Conservation (phyloP, 2,113 vertebrate species). For the Malurus melanocephalus region DNA sequence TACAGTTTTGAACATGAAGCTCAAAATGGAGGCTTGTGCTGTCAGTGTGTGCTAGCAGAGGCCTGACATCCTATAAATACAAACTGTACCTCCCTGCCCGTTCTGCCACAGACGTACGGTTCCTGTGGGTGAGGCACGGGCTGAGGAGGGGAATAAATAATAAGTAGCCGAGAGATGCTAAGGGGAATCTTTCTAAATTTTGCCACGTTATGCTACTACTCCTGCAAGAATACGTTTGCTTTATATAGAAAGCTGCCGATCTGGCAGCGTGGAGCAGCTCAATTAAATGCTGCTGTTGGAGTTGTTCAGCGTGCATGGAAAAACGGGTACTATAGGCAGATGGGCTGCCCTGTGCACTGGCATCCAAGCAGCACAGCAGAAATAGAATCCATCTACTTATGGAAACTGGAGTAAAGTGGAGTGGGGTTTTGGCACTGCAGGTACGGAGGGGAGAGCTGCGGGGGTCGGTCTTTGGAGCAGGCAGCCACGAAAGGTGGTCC, state of each 20-base stretch:
- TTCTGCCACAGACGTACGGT: background rate
- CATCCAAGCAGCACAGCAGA: conserved; percentile 21
- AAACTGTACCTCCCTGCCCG: background rate
- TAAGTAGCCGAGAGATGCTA: background rate
- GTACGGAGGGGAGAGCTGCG: background rate
- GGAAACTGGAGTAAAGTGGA: conserved; percentile 25
- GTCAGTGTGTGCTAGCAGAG: conserved; percentile 40
- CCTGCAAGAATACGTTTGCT: background rate
- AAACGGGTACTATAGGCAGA: conserved; percentile 36
- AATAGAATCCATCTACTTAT: conserved; percentile 24
- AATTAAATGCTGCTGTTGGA: conserved; percentile 28
- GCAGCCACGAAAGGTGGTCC: background rate
- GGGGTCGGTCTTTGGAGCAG: background rate
- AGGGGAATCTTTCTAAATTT: background rate
- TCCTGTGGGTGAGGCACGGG: background rate
- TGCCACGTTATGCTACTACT: background rate
- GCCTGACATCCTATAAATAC: conserved; percentile 56
- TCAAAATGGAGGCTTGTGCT: conserved; percentile 71
- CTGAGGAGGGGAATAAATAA: background rate
- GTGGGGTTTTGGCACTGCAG: background rate
- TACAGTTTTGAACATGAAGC: conserved; percentile 47
- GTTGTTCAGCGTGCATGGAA: background rate
- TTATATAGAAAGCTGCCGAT: conserved; percentile 21
- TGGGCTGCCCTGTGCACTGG: conserved; percentile 45
- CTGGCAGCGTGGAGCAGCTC: conserved; percentile 28